Conservation (phyloP, 2,797 vertebrate species). For the Acrossocheilus wenchowensis region DNA sequence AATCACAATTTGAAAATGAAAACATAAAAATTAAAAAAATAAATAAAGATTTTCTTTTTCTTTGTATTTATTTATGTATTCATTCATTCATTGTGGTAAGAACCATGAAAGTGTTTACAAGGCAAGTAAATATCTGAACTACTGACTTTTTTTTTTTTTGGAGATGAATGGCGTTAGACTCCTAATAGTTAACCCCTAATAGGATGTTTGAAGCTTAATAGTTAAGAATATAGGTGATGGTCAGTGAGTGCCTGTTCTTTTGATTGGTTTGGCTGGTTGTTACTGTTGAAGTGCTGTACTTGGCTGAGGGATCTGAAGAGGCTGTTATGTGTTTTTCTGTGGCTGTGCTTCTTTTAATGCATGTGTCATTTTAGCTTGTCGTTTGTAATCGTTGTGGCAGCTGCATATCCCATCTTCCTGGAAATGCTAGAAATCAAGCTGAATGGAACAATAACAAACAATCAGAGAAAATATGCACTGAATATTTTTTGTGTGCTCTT, state of each 20-base stretch:
- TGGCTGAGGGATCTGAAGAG: slow-evolving; percentile 4
- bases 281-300: slow-evolving; percentile 6
- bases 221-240: neutral
- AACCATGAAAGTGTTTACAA: neutral
- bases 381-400: slow-evolving; percentile 3
- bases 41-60: too few relatives aligned
- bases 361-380: slow-evolving; percentile 19
- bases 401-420: slow-evolving; percentile 5
- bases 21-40: too few relatives aligned
- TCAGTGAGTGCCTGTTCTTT: neutral
- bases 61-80: too few relatives aligned
- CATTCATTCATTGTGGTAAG: neutral
- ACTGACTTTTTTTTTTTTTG: too few relatives aligned
- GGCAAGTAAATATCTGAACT: neutral
- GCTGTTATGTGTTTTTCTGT: slow-evolving; percentile 22
- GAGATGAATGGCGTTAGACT: neutral
- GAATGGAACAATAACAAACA: slow-evolving; percentile 34
- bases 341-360: neutral
- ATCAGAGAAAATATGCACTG: slow-evolving; percentile 20
- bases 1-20: neutral
- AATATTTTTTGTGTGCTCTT: slow-evolving; percentile 24
- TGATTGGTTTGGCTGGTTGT: neutral
- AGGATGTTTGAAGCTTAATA: neutral
- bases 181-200: neutral
- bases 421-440: slow-evolving; percentile 6